phyloP scores from a whole-genome alignment of 1,140 invertebrate species.

The Drosophila kohkoa region DNA sequence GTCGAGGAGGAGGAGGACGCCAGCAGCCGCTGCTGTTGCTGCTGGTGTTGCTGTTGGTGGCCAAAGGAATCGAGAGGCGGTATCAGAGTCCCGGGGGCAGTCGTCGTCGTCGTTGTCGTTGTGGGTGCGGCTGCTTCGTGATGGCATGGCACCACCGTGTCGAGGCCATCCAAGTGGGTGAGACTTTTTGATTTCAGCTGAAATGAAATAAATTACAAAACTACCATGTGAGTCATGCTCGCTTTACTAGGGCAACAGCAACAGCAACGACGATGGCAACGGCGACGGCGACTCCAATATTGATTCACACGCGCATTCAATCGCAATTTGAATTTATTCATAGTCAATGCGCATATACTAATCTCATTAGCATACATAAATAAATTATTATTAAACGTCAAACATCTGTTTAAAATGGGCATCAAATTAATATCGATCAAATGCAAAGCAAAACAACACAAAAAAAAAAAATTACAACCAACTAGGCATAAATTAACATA shows the following conservation, averaged over 20 bases:
- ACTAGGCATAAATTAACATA: slow-evolving; percentile 1
- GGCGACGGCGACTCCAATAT: slow-evolving; percentile 29
- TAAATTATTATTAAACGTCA: slow-evolving; percentile 4
- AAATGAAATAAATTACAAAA: slow-evolving; percentile 61
- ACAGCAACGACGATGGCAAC: slow-evolving; percentile 18
- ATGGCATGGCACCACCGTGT: slow-evolving; percentile 74
- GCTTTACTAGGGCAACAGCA: background rate
- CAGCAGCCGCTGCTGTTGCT: too few relatives aligned
- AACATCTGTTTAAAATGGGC: background rate
- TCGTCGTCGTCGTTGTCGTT: background rate
- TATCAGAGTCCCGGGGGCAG: background rate
- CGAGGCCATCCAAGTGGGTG: slow-evolving; percentile 83
- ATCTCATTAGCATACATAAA: slow-evolving; percentile 4
- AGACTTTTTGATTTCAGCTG: slow-evolving; percentile 85
- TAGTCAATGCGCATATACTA: slow-evolving; percentile 3
- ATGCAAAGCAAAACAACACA: background rate
- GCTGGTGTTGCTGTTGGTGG: slow-evolving; percentile 30
- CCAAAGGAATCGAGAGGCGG: slow-evolving; percentile 42
- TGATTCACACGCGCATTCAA: slow-evolving; percentile 11
- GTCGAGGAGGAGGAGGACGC: background rate
- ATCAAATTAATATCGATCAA: background rate
- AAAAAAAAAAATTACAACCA: background rate
- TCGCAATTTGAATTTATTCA: slow-evolving; percentile 2
- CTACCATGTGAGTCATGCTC: slow-evolving; percentile 24
- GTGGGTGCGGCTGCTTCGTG: slow-evolving; percentile 51